A percentile compares a stretch with the other conserved stretches of the same genome.
Evolutionary conservation across 2,797 vertebrate species (phyloP).

Genomic region (Scomberomorus guttatus): DNA sequence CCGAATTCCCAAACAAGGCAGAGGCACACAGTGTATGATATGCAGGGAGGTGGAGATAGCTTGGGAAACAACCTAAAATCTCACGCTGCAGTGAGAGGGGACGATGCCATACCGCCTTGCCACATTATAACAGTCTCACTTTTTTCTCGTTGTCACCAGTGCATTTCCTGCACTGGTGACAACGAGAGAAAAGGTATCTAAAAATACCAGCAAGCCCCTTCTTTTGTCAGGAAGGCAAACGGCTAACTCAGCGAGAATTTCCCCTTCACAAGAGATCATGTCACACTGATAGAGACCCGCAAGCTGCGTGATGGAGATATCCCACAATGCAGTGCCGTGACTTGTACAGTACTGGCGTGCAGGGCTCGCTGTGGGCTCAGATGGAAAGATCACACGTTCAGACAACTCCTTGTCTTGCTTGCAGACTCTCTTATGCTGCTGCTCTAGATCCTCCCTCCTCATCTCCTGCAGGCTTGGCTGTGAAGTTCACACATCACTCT

Average conservation of each 20-base stretch:
- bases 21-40: constrained; percentile 34
- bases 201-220: constrained; percentile 47
- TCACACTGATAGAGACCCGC: constrained; percentile 34
- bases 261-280: constrained; percentile 71
- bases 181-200: constrained; percentile 50
- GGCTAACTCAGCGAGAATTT: constrained; percentile 73
- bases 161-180: constrained; percentile 63
- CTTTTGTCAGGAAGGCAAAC: constrained; percentile 62
- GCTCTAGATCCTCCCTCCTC: constrained; percentile 14
- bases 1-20: constrained; percentile 50
- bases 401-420: constrained; percentile 30
- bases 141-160: too few species aligned
- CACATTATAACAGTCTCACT: constrained; percentile 51
- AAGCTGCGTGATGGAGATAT: constrained; percentile 52
- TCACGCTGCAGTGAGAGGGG: constrained; percentile 4
- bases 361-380: constrained; percentile 34
- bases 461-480: constrained; percentile 24
- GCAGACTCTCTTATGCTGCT: constrained; percentile 23
- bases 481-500: constrained; percentile 50
- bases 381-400: constrained; percentile 44
- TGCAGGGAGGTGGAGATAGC: constrained; percentile 23
- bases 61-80: constrained; percentile 47
- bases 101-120: constrained; percentile 34
- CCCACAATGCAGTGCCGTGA: constrained; percentile 66
- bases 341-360: constrained; percentile 27